Conservation (phyloP, 2,888 invertebrate species). For the Drosophila greeni region DNA sequence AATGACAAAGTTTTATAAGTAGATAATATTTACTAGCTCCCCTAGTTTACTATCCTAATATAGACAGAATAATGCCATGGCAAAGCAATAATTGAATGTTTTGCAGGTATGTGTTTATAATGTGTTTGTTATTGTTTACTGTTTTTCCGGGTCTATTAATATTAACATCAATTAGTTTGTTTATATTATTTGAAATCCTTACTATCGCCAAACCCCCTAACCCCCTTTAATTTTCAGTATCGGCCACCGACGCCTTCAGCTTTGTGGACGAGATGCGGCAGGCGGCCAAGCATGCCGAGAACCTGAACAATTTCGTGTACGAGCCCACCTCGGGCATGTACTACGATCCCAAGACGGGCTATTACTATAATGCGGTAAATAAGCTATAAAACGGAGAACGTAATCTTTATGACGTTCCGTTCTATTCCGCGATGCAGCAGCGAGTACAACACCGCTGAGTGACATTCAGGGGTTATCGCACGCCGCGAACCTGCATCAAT, state of each 20-base stretch:
- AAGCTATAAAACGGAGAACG: slow-evolving; percentile 45
- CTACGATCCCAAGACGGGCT: slow-evolving; percentile 92
- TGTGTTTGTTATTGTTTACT: neutral
- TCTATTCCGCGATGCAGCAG: slow-evolving; percentile 32
- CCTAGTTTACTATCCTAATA: neutral
- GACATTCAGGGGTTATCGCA: slow-evolving; percentile 54
- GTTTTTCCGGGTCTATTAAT: neutral
- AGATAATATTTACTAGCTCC: neutral
- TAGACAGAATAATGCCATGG: neutral
- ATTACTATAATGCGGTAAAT: slow-evolving; percentile 92
- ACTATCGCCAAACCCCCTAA: neutral
- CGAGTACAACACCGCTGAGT: slow-evolving; percentile 10
- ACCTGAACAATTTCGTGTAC: slow-evolving; percentile 89
- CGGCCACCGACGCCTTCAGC: slow-evolving; percentile 67
- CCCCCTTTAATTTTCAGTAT: slow-evolving; percentile 47
- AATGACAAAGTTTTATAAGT: neutral
- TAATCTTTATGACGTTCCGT: slow-evolving; percentile 60
- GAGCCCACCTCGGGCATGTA: slow-evolving; percentile 92
- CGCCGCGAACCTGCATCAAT: slow-evolving; percentile 43
- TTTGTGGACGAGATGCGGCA: slow-evolving; percentile 87
- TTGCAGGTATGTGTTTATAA: neutral
- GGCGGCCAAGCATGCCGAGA: slow-evolving; percentile 86
- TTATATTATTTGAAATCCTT: neutral
- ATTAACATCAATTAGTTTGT: neutral
- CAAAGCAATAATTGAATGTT: neutral